A percentile compares a stretch with the other conserved stretches of the same genome.
Evolutionary conservation across 2,797 vertebrate species (phyloP).

Genomic region (Psittacula echo): DNA sequence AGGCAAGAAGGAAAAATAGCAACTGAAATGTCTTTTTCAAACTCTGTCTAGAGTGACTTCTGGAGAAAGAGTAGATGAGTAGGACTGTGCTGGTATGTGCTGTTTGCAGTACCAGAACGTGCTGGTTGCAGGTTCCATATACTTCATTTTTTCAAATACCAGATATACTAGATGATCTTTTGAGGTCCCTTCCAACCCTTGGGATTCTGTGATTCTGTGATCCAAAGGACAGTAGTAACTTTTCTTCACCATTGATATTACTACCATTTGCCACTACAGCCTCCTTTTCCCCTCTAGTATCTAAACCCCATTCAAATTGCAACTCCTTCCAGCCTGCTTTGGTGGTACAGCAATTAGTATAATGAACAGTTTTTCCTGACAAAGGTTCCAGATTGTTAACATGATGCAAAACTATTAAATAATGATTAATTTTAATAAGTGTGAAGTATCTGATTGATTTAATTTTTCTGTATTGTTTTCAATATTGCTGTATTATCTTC

Average conservation of each 20-base stretch:
- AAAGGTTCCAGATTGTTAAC: background rate
- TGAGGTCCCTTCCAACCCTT: too few relatives aligned
- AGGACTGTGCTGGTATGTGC: background rate
- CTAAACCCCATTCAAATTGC: background rate
- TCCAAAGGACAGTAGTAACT: background rate
- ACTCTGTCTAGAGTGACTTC: background rate
- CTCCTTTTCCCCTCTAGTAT: background rate
- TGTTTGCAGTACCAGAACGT: rapidly evolving
- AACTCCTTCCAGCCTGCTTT: background rate
- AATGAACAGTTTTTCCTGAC: background rate
- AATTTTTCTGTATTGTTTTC: background rate
- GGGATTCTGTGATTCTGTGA: too few relatives aligned
- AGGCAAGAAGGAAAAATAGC: background rate
- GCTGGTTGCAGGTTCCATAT: background rate
- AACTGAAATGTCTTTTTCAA: background rate
- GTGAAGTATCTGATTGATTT: background rate
- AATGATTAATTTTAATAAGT: background rate
- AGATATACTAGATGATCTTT: too few relatives aligned
- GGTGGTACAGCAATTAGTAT: background rate
- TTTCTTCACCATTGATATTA: background rate
- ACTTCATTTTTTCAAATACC: background rate
- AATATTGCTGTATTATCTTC: background rate
- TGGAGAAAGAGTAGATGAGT: background rate
- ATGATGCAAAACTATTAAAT: background rate
- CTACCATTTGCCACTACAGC: background rate